phyloP scores from a whole-genome alignment of 2,113 vertebrate species.

The Chionis minor region DNA sequence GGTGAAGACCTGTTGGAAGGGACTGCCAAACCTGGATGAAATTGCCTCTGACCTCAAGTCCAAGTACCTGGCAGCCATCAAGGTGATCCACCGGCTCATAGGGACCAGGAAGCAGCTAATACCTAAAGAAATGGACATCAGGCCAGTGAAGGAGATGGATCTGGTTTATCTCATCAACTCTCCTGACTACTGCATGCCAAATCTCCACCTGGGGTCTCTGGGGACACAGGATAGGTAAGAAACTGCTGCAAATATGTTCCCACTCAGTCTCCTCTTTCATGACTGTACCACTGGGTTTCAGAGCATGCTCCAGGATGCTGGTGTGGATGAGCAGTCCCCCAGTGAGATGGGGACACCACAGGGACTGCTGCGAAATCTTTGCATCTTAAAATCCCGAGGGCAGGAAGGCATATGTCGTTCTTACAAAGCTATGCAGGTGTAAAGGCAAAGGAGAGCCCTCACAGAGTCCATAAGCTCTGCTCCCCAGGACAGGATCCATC shows the following conservation, averaged over 20 bases:
- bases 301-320: background rate
- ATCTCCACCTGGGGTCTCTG: slow-evolving; percentile 70
- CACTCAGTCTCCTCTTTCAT: background rate
- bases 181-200: slow-evolving; percentile 73
- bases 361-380: background rate
- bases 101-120: slow-evolving; percentile 74
- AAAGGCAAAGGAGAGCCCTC: background rate
- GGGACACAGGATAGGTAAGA: slow-evolving; percentile 80
- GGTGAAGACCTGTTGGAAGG: slow-evolving; percentile 82
- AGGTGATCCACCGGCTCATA: slow-evolving; percentile 70
- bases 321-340: background rate
- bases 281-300: fast-evolving
- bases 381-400: background rate
- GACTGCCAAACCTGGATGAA: slow-evolving; percentile 64
- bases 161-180: slow-evolving; percentile 78
- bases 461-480: background rate
- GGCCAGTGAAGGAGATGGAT: slow-evolving; percentile 70
- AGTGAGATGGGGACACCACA: no score
- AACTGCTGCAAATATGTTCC: background rate
- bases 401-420: background rate
- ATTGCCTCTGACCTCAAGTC: slow-evolving; percentile 76
- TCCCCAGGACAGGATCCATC: background rate
- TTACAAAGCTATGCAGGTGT: background rate
- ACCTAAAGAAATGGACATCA: slow-evolving; percentile 67
- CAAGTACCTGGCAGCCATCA: slow-evolving; percentile 77